Evolutionary conservation across 2,113 vertebrate species (phyloP), one percentile per base, ranked within the genome.

Genomic region (Notothenia rossii): DNA sequence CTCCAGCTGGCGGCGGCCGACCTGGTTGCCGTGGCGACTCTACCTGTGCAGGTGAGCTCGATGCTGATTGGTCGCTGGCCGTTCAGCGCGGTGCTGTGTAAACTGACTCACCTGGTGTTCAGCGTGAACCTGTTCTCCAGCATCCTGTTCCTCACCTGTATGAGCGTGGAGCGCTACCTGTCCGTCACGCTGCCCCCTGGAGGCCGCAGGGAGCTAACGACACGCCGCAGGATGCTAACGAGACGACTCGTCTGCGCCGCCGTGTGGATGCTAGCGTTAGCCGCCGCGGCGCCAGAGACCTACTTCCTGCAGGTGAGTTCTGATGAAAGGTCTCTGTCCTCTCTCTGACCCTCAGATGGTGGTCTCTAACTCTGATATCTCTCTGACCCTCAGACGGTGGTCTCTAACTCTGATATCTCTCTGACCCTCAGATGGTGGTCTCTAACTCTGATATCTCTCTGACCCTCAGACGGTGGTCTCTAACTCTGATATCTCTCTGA

Each of bases 41-140:
- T 99, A 17, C 97, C 97, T 0, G 89, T 98, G 11, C 98, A 96
- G 96, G 95, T 97, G 0, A 92, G 95, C 68, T 98, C 97, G 18
- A 94, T 98, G 0, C 51, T 97, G 50, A 96, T 96, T 4, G 97
- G 96, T 70, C 96, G 95, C 87, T 99, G 97, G 97, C 91, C 96
- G 17, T 96, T 99, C 88, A 97, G 97, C 0, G 95, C 96, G 76
- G 91, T 95, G 79, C 93, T 95, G 0, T 99, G 97, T 90, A 97
- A 98, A 90, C 75, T 97, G 83, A 96, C 96, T 0, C 97, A 98
- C 87, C 94, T 98, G 71, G 90, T 98, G 73, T 98, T 97, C 92
- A 97, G 95, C 83, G 95, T 98, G 92, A 98, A 97, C 92, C 94
- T 98, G 36, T 98, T 97, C 11, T 77, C 96, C 81, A 98, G 97